A percentile compares a stretch with the other conserved stretches of the same genome.
These are phyloP conservation scores for Neoaliturus tenellus DNA, from an alignment of 2,888 invertebrate genomes.

Conservation along the genomic window DNA sequence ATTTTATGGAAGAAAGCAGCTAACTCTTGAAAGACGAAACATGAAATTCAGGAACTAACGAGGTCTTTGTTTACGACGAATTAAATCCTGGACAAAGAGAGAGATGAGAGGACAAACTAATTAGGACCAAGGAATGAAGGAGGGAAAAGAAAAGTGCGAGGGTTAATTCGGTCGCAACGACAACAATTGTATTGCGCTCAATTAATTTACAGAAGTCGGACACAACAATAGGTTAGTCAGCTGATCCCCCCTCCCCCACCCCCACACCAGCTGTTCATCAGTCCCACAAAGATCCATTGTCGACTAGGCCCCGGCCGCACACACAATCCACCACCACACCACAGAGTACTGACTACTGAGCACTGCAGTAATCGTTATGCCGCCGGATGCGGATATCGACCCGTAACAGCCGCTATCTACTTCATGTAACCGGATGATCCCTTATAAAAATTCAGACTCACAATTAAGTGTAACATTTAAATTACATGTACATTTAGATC, in stretches of 20 bases:
- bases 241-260: background rate
- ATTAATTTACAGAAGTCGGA: conserved; percentile 28
- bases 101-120: conserved; percentile 8
- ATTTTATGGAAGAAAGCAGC: background rate
- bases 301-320: background rate
- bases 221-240: conserved; percentile 26
- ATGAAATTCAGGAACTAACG: conserved; percentile 18
- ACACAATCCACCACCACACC: background rate
- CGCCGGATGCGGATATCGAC: no score
- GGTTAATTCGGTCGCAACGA: conserved; percentile 22
- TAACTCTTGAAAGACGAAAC: conserved; percentile 12
- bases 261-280: background rate
- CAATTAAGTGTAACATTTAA: no score
- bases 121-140: background rate
- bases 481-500: no score
- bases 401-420: no score
- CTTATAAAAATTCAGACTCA: no score
- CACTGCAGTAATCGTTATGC: background rate
- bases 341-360: background rate
- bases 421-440: no score
- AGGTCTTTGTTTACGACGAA: conserved; percentile 14
- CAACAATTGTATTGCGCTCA: conserved; percentile 27
- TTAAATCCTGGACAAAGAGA: background rate
- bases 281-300: conserved; percentile 15
- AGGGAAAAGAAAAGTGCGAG: conserved; percentile 1